A percentile compares a stretch with the other conserved stretches of the same genome.
Conservation (phyloP, 2,797 vertebrate genomes). For the Tragopan temminckii region DNA sequence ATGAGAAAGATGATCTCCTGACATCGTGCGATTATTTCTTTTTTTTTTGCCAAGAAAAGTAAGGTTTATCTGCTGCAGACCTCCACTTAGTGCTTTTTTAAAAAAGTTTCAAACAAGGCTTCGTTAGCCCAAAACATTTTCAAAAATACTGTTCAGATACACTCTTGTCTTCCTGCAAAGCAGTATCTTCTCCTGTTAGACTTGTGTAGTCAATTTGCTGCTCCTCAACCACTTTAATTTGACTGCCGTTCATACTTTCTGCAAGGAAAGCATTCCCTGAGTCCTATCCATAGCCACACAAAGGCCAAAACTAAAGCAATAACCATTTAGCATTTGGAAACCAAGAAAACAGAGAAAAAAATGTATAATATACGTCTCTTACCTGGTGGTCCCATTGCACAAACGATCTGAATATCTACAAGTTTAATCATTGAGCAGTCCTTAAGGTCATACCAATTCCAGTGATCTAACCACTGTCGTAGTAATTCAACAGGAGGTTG, state of each 20-base stretch:
- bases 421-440: constrained; percentile 90
- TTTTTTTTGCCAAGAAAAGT: not conserved
- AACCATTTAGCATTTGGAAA: not conserved
- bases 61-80: not conserved
- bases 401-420: constrained; percentile 90
- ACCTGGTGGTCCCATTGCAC: constrained; percentile 95
- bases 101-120: not conserved
- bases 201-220: not conserved
- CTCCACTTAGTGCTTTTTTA: not conserved
- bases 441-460: constrained; percentile 94
- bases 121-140: not conserved
- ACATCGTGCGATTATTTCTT: not conserved
- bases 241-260: not conserved
- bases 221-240: not conserved
- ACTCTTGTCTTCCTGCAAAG: not conserved
- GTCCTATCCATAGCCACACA: not conserved
- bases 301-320: not conserved
- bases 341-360: not conserved
- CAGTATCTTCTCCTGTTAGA: not conserved
- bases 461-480: constrained; percentile 93
- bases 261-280: not conserved
- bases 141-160: not conserved
- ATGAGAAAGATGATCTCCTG: not conserved
- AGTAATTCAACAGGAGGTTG: constrained; percentile 94
- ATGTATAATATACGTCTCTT: not conserved